These are phyloP conservation scores for Phania funesta DNA, from an alignment of 2,888 invertebrate genomes.

Conservation along the genomic window DNA sequence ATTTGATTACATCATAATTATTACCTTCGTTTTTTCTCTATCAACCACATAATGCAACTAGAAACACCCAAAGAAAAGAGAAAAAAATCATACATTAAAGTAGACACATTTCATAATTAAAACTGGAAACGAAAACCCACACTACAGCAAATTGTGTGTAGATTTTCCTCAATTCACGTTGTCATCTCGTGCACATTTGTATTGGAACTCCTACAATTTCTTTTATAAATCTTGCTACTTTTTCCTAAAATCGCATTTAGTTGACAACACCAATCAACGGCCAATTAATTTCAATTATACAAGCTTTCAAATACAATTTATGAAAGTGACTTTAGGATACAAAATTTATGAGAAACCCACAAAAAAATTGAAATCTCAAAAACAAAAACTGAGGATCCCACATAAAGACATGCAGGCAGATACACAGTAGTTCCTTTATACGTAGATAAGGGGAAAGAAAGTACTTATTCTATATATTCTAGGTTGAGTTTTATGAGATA, in stretches of 20 bases:
- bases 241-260: constrained; percentile 35
- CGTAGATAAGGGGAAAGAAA: not conserved
- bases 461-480: too few relatives aligned
- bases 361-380: not conserved
- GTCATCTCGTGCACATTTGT: not conserved
- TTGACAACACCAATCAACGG: constrained; percentile 65
- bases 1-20: constrained; percentile 11
- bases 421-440: not conserved
- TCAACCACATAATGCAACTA: not conserved
- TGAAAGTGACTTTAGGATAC: constrained; percentile 42
- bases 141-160: too few relatives aligned
- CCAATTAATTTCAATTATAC: constrained; percentile 69
- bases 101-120: too few relatives aligned
- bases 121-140: not conserved
- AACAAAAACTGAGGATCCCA: constrained; percentile 30
- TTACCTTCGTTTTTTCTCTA: not conserved
- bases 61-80: constrained; percentile 29
- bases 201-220: constrained; percentile 18
- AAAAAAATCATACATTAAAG: too few relatives aligned
- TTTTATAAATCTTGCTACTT: not conserved
- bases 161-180: not conserved
- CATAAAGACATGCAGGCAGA: not conserved
- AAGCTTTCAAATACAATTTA: constrained; percentile 61
- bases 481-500: too few relatives aligned
- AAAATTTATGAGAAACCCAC: not conserved